These are phyloP conservation scores for Lepilemur ruficaudatus DNA, from an alignment of 2,797 vertebrate species.

Conservation along the genomic window DNA sequence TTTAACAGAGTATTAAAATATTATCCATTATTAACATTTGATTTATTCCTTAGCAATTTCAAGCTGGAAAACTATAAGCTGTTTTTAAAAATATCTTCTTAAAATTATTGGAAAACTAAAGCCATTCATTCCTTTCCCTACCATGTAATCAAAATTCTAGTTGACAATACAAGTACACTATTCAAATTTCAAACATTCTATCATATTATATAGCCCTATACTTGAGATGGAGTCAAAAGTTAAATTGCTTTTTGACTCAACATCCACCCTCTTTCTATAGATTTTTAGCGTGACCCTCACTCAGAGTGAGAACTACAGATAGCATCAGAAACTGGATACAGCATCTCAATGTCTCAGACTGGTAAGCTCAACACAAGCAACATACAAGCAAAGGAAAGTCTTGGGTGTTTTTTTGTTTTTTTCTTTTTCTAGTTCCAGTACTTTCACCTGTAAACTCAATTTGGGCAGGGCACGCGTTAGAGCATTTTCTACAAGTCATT, in stretches of 20 bases:
- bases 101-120: slow-evolving; percentile 18
- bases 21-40: slow-evolving; percentile 47
- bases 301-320: neutral
- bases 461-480: neutral
- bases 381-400: neutral
- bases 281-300: neutral
- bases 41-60: slow-evolving; percentile 33
- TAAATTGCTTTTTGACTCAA: neutral
- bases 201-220: neutral
- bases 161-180: neutral
- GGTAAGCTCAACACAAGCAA: neutral
- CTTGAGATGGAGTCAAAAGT: neutral
- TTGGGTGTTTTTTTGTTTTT: neutral
- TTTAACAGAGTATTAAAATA: slow-evolving; percentile 57
- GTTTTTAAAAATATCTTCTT: slow-evolving; percentile 9
- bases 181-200: neutral
- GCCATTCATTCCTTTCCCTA: neutral
- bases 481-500: neutral
- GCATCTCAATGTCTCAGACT: neutral
- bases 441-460: neutral
- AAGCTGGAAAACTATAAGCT: neutral
- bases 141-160: neutral
- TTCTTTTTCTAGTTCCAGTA: neutral
- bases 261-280: neutral
- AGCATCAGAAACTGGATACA: neutral